Base-by-base conservation (phyloP, 92 coral and sea anemone species). In the Galaxea fascicularis region DNA sequence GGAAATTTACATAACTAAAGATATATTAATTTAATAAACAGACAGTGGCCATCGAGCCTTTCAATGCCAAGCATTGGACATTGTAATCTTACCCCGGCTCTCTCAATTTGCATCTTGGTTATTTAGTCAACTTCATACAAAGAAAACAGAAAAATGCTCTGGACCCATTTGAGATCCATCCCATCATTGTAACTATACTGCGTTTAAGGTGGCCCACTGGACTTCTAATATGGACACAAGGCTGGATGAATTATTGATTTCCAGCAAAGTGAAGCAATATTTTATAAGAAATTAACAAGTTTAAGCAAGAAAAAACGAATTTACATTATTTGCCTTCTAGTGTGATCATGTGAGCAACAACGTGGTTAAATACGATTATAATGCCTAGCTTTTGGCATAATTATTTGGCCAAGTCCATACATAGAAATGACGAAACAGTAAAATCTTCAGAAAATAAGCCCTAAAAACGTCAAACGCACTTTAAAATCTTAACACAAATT, bases 41-140 rank as follows among this genome's bases (percentile, higher is more conserved):
- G n/a, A n/a, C n/a, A n/a, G n/a, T n/a, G n/a, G n/a, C n/a, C n/a
- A n/a, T n/a, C n/a, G n/a, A n/a, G n/a, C n/a, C n/a, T n/a, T n/a
- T n/a, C n/a, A 30, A 65, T 65, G 18, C 47, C 45, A 8, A 65
- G 13, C 44, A 27, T 26, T 53, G 59, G 59, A 53, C 59, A 53
- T 53, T 11, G 20, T 53, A 53, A 53, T 65, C 41, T 65, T 9
- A 65, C 47, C 44, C 5, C 10, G 0, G 16, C 71, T 65, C 45
- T 65, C 71, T 65, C 47, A 66, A 66, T 66, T 66, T 30, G 45
- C 39, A 30, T 66, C 39, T 30, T 30, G 30, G 17, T 66, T 66
- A 66, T 14, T 66, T 66, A 46, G 49, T 66, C 72, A 66, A 30
- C 21, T 66, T 30, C 49, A 66, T 30, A 13, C 20, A 16, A 13